Base-by-base conservation (phyloP, 30 jellyfish, hydroid and myxozoan species). In the Cassiopea xamachana region DNA sequence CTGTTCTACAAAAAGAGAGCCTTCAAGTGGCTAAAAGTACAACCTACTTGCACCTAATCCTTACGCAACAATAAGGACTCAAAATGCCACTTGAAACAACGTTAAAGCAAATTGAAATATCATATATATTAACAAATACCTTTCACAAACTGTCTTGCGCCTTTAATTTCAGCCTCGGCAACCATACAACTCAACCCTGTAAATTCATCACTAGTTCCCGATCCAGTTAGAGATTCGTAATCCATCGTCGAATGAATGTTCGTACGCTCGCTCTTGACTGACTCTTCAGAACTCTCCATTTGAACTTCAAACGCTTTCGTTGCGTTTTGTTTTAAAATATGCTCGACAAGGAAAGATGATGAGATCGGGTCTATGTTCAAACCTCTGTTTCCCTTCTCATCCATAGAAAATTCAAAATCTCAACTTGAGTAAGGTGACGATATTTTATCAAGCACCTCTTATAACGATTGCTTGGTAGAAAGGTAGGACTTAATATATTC, bases 111-210 rank as follows among this genome's bases (percentile, higher is more conserved):
- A 43, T 1, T 16, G 14, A 16, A 19, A 39, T 5, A 55, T 12
- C 48, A 78, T 61, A 2, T 5, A 55, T 6, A 5, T 9, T 5
- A 6, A 48, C 7, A 13, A 14, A 61, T 87, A 87, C 94, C 94
- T 87, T 87, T 87, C 43, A 86, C 88, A 48, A 87, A 87, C 7
- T 88, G 91, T 55, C 91, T 79, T 44, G 97, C 92, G 7, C 92
- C 98, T 78, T 93, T 93, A 82, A 96, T 83, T 85, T 95, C 99
- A 4, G 98, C 98, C 87, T 95, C 99, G 9, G 99, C 99, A 7
- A 95, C 98, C 99, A 95, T 95, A 73, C 99, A 95, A 83, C 99
- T 95, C 48, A 91, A 83, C 27, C 95, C 97, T 74, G 92, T 87
- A 82, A 83, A 89, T 18, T 72, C 91, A 45, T 80, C 86, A 80